phyloP scores from a whole-genome alignment of 2,797 vertebrate genomes.

The Steatocranus sp. region DNA sequence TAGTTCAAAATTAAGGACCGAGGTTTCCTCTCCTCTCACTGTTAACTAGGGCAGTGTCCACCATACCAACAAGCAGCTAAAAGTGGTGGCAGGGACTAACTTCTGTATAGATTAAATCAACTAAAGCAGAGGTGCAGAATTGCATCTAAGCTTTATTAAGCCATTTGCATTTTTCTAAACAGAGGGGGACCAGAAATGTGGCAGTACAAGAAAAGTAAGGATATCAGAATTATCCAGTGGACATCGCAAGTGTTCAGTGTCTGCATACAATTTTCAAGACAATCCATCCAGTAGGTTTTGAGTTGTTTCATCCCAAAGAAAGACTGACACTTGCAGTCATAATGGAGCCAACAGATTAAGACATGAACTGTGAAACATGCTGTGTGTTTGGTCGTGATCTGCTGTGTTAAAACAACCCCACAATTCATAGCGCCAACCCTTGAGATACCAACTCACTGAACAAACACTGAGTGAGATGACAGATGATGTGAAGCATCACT shows the following conservation, averaged over 20 bases:
- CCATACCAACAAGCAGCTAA: not conserved
- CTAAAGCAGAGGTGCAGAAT: not conserved
- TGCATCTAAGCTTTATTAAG: not conserved
- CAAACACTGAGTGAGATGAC: not conserved
- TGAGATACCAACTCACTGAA: not conserved
- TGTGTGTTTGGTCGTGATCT: not conserved
- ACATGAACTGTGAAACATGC: not conserved
- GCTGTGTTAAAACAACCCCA: not conserved
- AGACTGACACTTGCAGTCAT: not conserved
- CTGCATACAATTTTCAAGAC: not conserved
- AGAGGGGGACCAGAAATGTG: not conserved
- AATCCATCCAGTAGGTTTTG: not conserved
- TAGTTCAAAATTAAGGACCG: not conserved
- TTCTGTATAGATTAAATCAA: not conserved
- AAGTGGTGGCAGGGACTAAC: not conserved
- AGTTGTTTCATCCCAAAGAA: not conserved
- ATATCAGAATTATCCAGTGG: not conserved
- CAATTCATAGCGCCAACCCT: not conserved
- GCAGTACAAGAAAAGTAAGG: not conserved
- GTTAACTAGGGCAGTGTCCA: not conserved
- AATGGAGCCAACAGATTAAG: not conserved
- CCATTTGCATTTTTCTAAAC: not conserved
- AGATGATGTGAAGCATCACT: not conserved
- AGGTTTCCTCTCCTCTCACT: not conserved
- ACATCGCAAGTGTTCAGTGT: not conserved